phyloP scores from a whole-genome alignment of 2,888 invertebrate genomes.

The Hypomecis punctinalis region DNA sequence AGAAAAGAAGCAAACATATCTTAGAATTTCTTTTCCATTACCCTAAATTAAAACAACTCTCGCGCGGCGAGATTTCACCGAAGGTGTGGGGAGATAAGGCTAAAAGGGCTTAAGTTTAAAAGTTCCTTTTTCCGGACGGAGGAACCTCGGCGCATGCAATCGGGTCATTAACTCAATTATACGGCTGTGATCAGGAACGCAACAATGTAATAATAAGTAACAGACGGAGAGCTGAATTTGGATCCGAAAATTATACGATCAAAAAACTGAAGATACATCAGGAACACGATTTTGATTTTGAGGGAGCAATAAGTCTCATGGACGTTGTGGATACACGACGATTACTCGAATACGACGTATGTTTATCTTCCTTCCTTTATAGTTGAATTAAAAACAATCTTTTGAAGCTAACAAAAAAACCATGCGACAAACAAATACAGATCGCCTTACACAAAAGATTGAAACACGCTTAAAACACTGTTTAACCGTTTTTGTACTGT shows the following conservation, averaged over 20 bases:
- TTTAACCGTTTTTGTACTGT: too few species aligned
- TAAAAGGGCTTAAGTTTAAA: conserved; percentile 50
- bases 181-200: conserved; percentile 34
- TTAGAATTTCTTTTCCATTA: conserved; percentile 27
- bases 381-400: too few species aligned
- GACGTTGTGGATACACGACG: too few species aligned
- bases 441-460: too few species aligned
- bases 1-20: conserved; percentile 21
- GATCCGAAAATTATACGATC: conserved; percentile 1
- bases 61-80: conserved; percentile 50
- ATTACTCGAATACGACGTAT: too few species aligned
- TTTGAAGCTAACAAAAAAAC: too few species aligned
- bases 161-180: conserved; percentile 58
- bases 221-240: conserved; percentile 23
- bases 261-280: conserved; percentile 4
- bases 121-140: conserved; percentile 50
- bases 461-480: too few species aligned
- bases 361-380: too few species aligned
- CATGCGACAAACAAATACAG: too few species aligned
- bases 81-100: conserved; percentile 43
- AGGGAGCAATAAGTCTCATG: background rate
- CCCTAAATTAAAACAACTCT: conserved; percentile 25
- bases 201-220: conserved; percentile 26
- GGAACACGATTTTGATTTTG: conserved; percentile 20
- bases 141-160: conserved; percentile 68